Conservation (phyloP, 2,888 invertebrate species). For the Dicyrtomina minuta region DNA sequence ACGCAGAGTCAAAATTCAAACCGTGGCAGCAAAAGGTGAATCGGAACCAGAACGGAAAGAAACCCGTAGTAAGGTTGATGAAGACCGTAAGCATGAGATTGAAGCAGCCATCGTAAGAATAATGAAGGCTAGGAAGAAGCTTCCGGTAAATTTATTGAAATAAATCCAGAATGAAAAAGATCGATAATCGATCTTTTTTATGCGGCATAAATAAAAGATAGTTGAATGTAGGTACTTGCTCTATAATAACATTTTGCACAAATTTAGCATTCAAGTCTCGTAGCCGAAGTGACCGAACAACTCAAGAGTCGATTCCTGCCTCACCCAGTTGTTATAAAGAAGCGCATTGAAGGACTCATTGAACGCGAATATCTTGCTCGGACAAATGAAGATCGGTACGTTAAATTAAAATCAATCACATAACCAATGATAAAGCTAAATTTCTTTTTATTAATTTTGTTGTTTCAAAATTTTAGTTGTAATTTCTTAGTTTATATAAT, state of each 20-base stretch:
- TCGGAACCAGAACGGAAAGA: constrained; percentile 99
- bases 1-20: constrained; percentile 84
- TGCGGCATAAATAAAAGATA: too few species aligned
- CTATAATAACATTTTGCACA: background rate
- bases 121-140: constrained; percentile 96
- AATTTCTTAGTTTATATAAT: too few species aligned
- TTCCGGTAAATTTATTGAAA: constrained; percentile 66
- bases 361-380: constrained; percentile 98
- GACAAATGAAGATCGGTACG: constrained; percentile 83
- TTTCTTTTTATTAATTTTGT: too few species aligned
- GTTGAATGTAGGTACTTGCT: background rate
- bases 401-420: too few species aligned
- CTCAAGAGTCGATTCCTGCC: constrained; percentile 95
- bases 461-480: too few species aligned
- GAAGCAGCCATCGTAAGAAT: constrained; percentile 99
- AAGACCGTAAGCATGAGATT: constrained; percentile 98
- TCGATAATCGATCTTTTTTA: background rate
- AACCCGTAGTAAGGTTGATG: constrained; percentile 96
- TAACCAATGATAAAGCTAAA: too few species aligned
- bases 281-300: constrained; percentile 97
- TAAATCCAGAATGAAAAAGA: too few species aligned
- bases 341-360: constrained; percentile 98
- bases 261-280: constrained; percentile 82
- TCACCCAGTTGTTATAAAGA: constrained; percentile 94
- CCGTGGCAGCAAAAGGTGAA: constrained; percentile 92